phyloP scores from a whole-genome alignment of 2,113 vertebrate species.

The Cranoglanis bouderius region DNA sequence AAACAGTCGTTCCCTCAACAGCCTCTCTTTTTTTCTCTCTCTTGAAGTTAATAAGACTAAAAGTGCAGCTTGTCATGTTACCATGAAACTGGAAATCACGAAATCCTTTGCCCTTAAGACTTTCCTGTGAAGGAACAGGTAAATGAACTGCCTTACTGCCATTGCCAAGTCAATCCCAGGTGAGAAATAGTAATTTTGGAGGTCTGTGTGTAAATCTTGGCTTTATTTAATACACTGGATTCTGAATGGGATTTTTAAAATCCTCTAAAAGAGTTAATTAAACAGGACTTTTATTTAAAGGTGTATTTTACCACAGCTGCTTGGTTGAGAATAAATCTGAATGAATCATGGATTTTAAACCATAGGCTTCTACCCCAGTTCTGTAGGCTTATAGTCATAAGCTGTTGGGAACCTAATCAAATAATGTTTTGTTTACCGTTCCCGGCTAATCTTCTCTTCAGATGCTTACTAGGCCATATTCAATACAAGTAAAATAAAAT shows the following conservation, averaged over 20 bases:
- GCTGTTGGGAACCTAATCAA: neutral
- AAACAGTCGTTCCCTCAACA: neutral
- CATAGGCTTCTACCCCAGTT: neutral
- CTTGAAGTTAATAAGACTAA: neutral
- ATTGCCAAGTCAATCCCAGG: neutral
- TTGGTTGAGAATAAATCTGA: neutral
- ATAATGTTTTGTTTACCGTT: conserved; percentile 3
- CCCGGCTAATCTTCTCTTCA: neutral
- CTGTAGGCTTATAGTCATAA: neutral
- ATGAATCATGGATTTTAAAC: neutral
- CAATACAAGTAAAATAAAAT: no score
- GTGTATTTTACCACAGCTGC: neutral
- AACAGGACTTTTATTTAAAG: neutral
- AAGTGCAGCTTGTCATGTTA: neutral
- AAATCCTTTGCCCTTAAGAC: neutral
- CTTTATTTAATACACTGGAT: neutral
- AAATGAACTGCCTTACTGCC: neutral
- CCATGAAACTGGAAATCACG: neutral
- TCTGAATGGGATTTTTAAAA: neutral
- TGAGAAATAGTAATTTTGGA: neutral
- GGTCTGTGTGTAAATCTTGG: neutral
- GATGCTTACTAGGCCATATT: no score
- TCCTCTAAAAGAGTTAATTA: neutral
- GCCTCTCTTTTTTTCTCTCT: neutral
- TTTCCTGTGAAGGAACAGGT: neutral